Evolutionary conservation across 2,113 vertebrate genomes (phyloP), one percentile per base, ranked within the genome.

Genomic region (Nibea albiflora): DNA sequence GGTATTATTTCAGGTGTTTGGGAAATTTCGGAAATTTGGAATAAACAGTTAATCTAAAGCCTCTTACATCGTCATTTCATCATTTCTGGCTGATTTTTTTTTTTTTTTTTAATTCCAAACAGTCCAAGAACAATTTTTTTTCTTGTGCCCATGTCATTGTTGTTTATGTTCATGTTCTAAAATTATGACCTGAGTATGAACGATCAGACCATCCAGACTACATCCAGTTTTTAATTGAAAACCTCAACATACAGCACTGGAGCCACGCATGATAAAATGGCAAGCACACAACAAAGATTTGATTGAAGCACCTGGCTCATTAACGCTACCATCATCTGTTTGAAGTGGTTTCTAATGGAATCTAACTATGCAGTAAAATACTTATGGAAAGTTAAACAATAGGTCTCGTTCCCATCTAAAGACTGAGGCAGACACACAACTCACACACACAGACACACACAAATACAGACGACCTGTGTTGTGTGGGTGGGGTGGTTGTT

Each of bases 1-100:
- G 75, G 84, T 86, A 68, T 86, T 86, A 79, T 64, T 76, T 65
- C 62, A 78, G 82, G 82, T 89, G 83, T 78, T 80, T 35, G 28
- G 42, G 70, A 76, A 81, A 52, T 24, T 24, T 52, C 17, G 39
- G 50, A 73, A 73, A 83, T 77, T 53, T 69, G 81, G 53, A 76
- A 86, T 78, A 84, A 58, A 75, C 60, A 50, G 35, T 60, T 64
- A 79, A 83, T 81, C 67, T 84, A 81, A 88, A 87, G 11, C 76
- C 70, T 88, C 73, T 85, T 89, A 83, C 65, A 60, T 63, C 44
- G 50, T 66, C 60, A 73, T 75, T 81, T 78, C 88, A 82, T 85
- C 72, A 73, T 46, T 47, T 67, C 39, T 79, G 49, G 56, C 12
- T 64, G 31, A 19, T 4, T 0, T 56, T 52, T 80, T 47, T 31